A percentile compares a stretch with the other conserved stretches of the same genome.
Conservation (phyloP, 2,888 invertebrate genomes). For the Heliconius charithonia region DNA sequence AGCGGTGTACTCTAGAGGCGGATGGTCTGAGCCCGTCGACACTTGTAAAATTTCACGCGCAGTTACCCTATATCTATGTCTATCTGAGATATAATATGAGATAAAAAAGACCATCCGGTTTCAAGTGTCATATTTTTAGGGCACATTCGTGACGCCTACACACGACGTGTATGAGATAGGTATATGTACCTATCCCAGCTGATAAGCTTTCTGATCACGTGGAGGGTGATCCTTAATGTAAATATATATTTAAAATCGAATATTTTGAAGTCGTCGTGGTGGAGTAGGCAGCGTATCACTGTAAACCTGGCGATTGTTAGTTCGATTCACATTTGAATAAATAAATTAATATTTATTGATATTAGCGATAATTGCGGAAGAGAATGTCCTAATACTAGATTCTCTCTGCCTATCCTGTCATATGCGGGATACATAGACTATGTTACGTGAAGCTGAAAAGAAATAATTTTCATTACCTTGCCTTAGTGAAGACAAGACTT, state of each 20-base stretch:
- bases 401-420: background rate
- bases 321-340: no score
- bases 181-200: background rate
- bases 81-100: conserved; percentile 59
- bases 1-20: conserved; percentile 24
- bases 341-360: background rate
- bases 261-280: background rate
- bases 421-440: background rate
- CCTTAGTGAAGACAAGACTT: no score
- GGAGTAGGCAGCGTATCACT: no score
- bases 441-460: background rate
- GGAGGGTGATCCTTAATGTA: background rate
- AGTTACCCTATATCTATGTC: conserved; percentile 62
- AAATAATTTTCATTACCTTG: background rate
- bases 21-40: conserved; percentile 53
- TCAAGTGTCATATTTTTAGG: conserved; percentile 38
- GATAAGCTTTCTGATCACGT: conserved; percentile 12
- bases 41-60: conserved; percentile 75
- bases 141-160: conserved; percentile 31
- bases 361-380: no score
- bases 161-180: background rate
- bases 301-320: no score
- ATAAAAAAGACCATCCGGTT: conserved; percentile 34
- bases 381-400: background rate
- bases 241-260: background rate